Conservation (phyloP, 30 jellyfish, hydroid and myxozoan genomes). For the Sanderia malayensis region DNA sequence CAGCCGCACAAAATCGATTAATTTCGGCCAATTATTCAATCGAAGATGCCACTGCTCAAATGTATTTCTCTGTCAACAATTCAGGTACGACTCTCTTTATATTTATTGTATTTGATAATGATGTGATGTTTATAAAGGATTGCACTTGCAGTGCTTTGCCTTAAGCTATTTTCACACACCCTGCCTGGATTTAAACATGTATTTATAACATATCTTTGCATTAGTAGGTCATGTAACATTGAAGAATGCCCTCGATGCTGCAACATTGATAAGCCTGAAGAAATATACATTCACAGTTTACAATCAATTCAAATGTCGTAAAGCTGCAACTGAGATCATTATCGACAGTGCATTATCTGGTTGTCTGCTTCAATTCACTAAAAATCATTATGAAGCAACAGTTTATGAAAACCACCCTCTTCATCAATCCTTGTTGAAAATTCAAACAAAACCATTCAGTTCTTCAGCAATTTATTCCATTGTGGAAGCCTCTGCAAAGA, state of each 20-base stretch:
- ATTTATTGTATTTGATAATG: no score
- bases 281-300: slow-evolving; percentile 47
- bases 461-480: slow-evolving; percentile 49
- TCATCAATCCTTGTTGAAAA: slow-evolving; percentile 38
- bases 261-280: slow-evolving; percentile 38
- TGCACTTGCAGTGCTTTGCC: no score
- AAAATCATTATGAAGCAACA: slow-evolving; percentile 42
- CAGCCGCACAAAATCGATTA: slow-evolving; percentile 45
- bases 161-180: no score
- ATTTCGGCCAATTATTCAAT: slow-evolving; percentile 48
- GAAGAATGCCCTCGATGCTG: slow-evolving; percentile 31
- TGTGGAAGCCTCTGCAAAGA: slow-evolving; percentile 48
- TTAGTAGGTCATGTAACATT: slow-evolving; percentile 22
- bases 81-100: slow-evolving; percentile 44
- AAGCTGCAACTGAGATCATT: slow-evolving; percentile 61
- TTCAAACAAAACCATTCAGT: slow-evolving; percentile 39
- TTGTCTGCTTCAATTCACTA: slow-evolving; percentile 46
- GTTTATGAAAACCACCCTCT: slow-evolving; percentile 58
- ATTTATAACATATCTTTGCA: not conserved
- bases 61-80: slow-evolving; percentile 35
- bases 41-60: slow-evolving; percentile 37
- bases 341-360: slow-evolving; percentile 51
- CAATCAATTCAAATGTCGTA: slow-evolving; percentile 58
- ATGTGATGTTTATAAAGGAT: no score
- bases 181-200: no score